These are phyloP conservation scores for Lepidocyrtoides sp. DNA, from an alignment of 2,888 invertebrate genomes.

Conservation along the genomic window DNA sequence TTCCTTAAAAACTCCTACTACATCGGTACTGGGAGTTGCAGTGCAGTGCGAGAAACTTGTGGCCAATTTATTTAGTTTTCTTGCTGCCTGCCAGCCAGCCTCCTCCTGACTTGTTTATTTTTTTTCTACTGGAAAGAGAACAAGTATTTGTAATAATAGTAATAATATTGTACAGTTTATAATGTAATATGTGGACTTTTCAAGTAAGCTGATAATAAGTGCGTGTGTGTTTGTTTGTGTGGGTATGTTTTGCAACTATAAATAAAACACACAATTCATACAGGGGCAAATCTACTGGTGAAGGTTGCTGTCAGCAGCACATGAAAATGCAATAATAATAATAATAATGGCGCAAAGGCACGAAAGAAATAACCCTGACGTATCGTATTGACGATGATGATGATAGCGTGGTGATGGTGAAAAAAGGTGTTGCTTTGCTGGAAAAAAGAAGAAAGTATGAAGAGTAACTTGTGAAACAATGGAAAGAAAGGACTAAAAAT, in stretches of 20 bases:
- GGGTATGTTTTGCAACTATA: constrained; percentile 25
- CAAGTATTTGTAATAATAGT: neutral
- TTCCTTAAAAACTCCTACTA: too few species aligned
- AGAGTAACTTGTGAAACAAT: neutral
- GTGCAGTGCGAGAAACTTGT: constrained; percentile 36
- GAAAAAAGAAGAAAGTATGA: neutral
- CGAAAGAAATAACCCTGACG: constrained; percentile 21
- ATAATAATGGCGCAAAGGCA: constrained; percentile 68
- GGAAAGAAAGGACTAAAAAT: neutral
- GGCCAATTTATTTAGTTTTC: constrained; percentile 42
- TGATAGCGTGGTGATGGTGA: neutral
- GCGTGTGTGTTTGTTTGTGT: too few species aligned
- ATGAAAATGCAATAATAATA: constrained; percentile 76
- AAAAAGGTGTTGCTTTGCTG: neutral
- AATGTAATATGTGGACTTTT: neutral
- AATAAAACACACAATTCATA: constrained; percentile 29
- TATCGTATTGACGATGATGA: neutral
- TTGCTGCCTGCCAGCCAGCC: neutral
- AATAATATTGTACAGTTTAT: neutral
- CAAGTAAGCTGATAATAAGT: neutral
- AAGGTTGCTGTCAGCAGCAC: constrained; percentile 68
- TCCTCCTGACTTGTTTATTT: neutral
- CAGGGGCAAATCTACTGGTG: constrained; percentile 11
- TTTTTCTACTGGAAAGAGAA: neutral
- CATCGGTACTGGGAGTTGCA: too few species aligned